Evolutionary conservation across 2,113 vertebrate genomes (phyloP), one percentile per base, ranked within the genome.

Genomic region (Xiphias gladius): DNA sequence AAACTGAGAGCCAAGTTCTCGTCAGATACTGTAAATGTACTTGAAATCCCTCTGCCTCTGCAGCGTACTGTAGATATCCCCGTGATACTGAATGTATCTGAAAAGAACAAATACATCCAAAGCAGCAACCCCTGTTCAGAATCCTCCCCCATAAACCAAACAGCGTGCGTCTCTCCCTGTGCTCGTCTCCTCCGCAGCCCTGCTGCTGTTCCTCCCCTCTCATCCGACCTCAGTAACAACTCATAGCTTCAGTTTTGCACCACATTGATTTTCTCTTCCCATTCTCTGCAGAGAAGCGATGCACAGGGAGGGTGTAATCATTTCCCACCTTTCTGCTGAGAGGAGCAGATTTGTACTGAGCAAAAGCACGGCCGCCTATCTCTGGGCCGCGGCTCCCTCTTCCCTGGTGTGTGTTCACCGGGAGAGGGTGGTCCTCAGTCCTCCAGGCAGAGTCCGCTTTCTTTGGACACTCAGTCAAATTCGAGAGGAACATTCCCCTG

Each of bases 191-290:
- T 13, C 68, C 39, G 8, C 39, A 50, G n/a, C 46, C 16, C 19
- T 61, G 50, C 41, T 20, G 20, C 50, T 57, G 35, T 75, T 75
- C 46, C 48, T 68, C 75, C 46, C 20, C 69, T 30, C 30, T 52
- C n/a, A 46, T 69, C 62, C 65, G 43, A 28, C 35, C 58, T 48
- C 30, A 46, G 30, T 46, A 70, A 76, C n/a, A 70, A 66, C 16
- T 75, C 43, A 19, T 20, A 12, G 68, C 58, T 50, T 22, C 9
- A 43, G 12, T 41, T 32, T 46, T 28, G 2, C 26, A 22, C 41
- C 54, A 41, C 71, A 88, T 85, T 76, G 86, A 85, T 83, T 82
- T 80, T 71, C 16, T 80, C 67, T 64, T 52, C 64, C 26, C 35
- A 0, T 69, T 46, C 39, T 76, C 63, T 39, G 48, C 68, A 46